phyloP scores from a whole-genome alignment of 2,113 vertebrate species.

The Phyllostomus discolor region DNA sequence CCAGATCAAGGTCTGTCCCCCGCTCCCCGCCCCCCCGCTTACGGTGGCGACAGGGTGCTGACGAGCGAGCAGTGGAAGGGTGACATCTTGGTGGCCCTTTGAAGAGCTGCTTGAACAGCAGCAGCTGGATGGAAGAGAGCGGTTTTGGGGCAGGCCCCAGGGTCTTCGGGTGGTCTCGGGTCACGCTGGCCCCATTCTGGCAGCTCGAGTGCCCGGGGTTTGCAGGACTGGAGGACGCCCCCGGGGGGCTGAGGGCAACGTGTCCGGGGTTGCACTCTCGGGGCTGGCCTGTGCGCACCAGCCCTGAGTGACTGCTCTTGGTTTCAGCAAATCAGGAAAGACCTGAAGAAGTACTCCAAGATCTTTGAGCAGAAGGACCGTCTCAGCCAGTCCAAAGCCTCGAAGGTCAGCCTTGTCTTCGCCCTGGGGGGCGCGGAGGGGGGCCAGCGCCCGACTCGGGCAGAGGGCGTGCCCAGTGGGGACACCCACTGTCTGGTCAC shows the following conservation, averaged over 20 bases:
- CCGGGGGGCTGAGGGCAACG: not conserved
- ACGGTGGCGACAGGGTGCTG: accelerated
- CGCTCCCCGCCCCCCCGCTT: accelerated
- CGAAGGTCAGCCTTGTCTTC: conserved; percentile 85
- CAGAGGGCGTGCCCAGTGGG: accelerated
- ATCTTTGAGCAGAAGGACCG: conserved; percentile 99
- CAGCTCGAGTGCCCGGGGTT: accelerated
- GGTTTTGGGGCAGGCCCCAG: accelerated
- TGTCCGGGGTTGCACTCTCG: accelerated
- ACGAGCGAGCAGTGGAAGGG: accelerated
- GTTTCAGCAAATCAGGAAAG: conserved; percentile 95
- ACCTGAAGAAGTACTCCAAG: conserved; percentile 98
- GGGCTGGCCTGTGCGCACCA: not conserved
- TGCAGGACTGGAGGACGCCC: not conserved
- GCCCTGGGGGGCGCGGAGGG: too few relatives aligned
- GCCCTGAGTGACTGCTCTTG: conserved; percentile 8
- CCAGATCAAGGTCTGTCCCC: conserved; percentile 88
- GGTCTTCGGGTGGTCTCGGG: too few relatives aligned
- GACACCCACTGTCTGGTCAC: not conserved
- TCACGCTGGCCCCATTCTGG: accelerated
- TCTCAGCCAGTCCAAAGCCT: conserved; percentile 97
- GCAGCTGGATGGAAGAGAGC: accelerated
- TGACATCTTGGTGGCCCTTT: accelerated
- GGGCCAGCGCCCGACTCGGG: not conserved
- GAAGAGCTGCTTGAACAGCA: accelerated